Evolutionary conservation across 2,888 invertebrate species (phyloP).

Genomic region (Synanthedon andrenaeformis): DNA sequence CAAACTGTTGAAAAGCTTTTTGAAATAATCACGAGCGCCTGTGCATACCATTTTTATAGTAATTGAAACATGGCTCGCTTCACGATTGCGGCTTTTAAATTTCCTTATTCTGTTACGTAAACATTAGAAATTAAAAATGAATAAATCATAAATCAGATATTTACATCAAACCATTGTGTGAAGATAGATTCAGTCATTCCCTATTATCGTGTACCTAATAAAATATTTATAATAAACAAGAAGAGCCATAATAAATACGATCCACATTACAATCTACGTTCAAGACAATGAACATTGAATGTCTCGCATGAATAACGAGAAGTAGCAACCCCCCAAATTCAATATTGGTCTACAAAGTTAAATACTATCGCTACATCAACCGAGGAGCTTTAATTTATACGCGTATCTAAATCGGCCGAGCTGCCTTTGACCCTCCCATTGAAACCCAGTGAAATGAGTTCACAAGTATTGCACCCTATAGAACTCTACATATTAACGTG

Average conservation of each 20-base stretch:
- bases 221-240: not conserved
- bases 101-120: no score
- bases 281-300: constrained; percentile 2
- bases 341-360: constrained; percentile 50
- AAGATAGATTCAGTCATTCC: no score
- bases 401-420: constrained; percentile 39
- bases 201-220: no score
- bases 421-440: constrained; percentile 29
- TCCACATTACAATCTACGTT: constrained; percentile 44
- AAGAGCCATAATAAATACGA: constrained; percentile 8
- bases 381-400: constrained; percentile 25
- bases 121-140: no score
- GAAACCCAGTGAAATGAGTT: constrained; percentile 24
- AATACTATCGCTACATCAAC: constrained; percentile 26
- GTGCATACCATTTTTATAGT: not conserved
- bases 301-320: constrained; percentile 30
- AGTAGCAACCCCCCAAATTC: constrained; percentile 44
- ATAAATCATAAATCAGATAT: no score
- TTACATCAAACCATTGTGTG: no score
- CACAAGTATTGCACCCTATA: constrained; percentile 12
- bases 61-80: not conserved
- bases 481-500: constrained; percentile 13
- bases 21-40: not conserved
- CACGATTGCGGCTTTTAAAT: no score
- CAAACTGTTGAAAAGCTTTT: not conserved